Base-by-base conservation (phyloP, 1,140 invertebrate genomes). In the Mactra quadrangularis region DNA sequence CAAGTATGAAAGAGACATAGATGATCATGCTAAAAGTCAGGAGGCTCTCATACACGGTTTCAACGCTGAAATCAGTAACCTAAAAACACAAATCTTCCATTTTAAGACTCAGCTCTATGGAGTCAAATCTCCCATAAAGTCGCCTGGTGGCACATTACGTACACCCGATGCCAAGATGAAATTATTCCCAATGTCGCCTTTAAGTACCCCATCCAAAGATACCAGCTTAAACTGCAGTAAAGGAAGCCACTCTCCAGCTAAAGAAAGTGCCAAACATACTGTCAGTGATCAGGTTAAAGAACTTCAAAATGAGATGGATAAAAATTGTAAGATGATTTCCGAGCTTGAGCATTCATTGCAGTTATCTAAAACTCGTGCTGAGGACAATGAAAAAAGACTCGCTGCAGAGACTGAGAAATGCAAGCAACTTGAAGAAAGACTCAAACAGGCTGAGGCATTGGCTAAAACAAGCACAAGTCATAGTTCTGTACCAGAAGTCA, bases 21-120 rank as follows among this genome's bases (percentile, higher is more conserved):
- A 62, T 45, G 75, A 78, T 22, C 60, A 78, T 41, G 33, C 60
- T 4, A 66, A 45, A 17, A 78, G 62, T 27, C 60, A 78, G 33
- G 75, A 78, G 19, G 75, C 75, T 9, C 60, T 78, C 22, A 78
- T 78, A 33, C 75, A 78, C 66, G 75, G 75, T n/a, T 78, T 78
- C 53, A 78, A 78, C 41, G 60, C 59, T 27, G 75, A 78, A 78
- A 78, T 78, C 45, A 52, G 57, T 27, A 78, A 78, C 31, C 50
- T 78, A 17, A 64, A 68, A 25, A 52, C 75, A 9, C 75, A 78
- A 45, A 64, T 78, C 19, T 78, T 78, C 45, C 59, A 60, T 19
- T 78, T 66, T 22, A 78, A 78, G 75, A 22, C 60, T n/a, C 75
- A 78, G 47, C 38, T 78, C 50, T 68, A 66, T 50, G 47, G 29